Base-by-base conservation (phyloP, 2,797 vertebrate genomes). In the Brotula barbata region DNA sequence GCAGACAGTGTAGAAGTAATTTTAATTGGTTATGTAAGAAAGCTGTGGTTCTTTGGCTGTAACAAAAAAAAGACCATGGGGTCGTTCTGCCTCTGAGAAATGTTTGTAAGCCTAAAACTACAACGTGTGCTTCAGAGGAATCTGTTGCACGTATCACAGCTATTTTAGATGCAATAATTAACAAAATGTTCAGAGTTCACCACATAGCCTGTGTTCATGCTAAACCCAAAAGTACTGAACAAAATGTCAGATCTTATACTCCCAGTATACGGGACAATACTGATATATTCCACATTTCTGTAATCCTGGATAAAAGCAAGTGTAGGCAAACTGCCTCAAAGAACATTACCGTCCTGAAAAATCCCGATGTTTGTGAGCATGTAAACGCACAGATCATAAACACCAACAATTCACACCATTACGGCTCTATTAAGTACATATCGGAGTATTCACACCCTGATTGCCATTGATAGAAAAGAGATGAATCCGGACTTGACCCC, bases 381-480 rank as follows among this genome's bases (percentile, higher is more conserved):
- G 84, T 81, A 73, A 83, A 86, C 80, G 59, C 68, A 78, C 71
- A 54, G 61, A 58, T 6, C 68, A 64, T 74, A 73, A 79, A 83
- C 69, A 71, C 69, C 64, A 53, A 70, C 66, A 63, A 54, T 75
- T 67, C 16, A 78, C 73, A 68, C 68, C 61, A 40, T 63, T 36
- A 60, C 64, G 77, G 61, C 64, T 77, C 46, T 48, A 67, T 33
- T 5, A 73, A 68, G 66, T 69, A 73, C 69, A 61, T 21, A 37
- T 51, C 43, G 33, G 71, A 78, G 59, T 71, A 53, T 55, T 83
- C 75, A 76, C 86, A 90, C 88, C 90, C 88, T 90, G 89, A 90
- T 87, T 72, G 72, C 83, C 86, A 77, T 66, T 62, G 61, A 65
- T 68, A 64, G 37, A 70, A 80, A 80, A 82, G 65, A 73, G 75